Percentiles rank a stretch among this genome's conserved stretches.
These are phyloP conservation scores for Enteromius afrohamiltoni DNA, from an alignment of 2,797 vertebrate genomes.

Conservation along the genomic window DNA sequence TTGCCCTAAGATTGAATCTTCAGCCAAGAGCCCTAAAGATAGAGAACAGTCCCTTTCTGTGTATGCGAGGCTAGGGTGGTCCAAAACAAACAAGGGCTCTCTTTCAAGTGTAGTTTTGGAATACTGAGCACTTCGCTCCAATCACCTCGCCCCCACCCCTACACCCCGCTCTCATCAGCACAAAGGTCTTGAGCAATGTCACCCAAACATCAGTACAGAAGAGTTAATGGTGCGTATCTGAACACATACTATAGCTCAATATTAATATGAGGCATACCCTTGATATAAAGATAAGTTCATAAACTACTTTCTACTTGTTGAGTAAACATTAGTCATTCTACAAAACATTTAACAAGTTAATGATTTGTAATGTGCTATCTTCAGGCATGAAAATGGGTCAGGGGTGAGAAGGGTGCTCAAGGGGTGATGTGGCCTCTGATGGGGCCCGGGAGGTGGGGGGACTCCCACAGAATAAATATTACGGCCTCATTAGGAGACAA, in stretches of 20 bases:
- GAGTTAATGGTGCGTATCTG: constrained; percentile 16
- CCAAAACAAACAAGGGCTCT: constrained; percentile 62
- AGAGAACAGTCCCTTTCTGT: constrained; percentile 51
- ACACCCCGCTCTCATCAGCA: background rate
- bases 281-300: background rate
- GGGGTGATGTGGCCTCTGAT: too few species aligned
- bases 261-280: background rate
- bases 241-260: constrained; percentile 24
- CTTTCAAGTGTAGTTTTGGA: constrained; percentile 58
- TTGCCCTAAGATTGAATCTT: constrained; percentile 13
- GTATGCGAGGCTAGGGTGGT: constrained; percentile 58
- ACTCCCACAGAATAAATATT: too few species aligned
- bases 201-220: constrained; percentile 20
- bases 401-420: too few species aligned
- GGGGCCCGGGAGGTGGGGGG: too few species aligned
- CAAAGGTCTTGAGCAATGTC: constrained; percentile 22
- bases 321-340: background rate
- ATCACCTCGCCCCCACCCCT: background rate
- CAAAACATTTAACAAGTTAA: background rate
- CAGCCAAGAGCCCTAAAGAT: constrained; percentile 49
- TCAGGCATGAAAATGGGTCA: background rate
- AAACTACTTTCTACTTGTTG: background rate
- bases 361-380: background rate
- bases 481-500: too few species aligned
- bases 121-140: constrained; percentile 49